Conservation (phyloP, 37 sponge, comb jelly and placozoan species). For the Halichondria panicea region DNA sequence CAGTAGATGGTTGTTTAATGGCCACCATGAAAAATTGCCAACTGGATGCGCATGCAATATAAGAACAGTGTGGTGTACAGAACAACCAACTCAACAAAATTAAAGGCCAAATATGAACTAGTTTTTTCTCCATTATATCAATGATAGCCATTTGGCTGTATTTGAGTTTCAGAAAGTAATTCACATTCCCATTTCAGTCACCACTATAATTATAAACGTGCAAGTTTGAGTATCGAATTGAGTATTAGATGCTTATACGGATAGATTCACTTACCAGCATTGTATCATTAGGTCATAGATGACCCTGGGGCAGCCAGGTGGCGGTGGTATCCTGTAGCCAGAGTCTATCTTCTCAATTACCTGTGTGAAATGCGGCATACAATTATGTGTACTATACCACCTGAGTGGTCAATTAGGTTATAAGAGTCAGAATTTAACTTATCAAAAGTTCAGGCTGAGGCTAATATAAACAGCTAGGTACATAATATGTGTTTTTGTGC, state of each 20-base stretch:
- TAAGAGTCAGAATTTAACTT: background rate
- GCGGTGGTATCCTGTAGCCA: constrained; percentile 36
- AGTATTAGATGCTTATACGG: background rate
- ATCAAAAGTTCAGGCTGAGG: background rate
- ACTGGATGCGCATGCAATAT: no score
- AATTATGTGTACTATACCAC: no score
- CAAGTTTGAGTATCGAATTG: no score
- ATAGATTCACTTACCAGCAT: constrained; percentile 6
- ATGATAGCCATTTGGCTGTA: background rate
- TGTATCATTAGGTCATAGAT: constrained; percentile 38
- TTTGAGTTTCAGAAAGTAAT: no score
- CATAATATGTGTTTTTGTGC: background rate
- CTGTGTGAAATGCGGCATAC: background rate
- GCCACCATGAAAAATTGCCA: no score
- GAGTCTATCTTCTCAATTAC: constrained; percentile 36
- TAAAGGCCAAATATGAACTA: background rate
- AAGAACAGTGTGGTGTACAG: no score
- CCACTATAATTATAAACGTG: no score
- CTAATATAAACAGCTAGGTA: background rate
- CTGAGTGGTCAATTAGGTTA: no score
- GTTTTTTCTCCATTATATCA: background rate
- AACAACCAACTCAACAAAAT: no score
- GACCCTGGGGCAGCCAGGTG: constrained; percentile 34
- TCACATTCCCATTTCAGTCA: no score
- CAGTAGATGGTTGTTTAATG: no score